Evolutionary conservation across 2,113 vertebrate genomes (phyloP).

Genomic region (Calonectris borealis): DNA sequence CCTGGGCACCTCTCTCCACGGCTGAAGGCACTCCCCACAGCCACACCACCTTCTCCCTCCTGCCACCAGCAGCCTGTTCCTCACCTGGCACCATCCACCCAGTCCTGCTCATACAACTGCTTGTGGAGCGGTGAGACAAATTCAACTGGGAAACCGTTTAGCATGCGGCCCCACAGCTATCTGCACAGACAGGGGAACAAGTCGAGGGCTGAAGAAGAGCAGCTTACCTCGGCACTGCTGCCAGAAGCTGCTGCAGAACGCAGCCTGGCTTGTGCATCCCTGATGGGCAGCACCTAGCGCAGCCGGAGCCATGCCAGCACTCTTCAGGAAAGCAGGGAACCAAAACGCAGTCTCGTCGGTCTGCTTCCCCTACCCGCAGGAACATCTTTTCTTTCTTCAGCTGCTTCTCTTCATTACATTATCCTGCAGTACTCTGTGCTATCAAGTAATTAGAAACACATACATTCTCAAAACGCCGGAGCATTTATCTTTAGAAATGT

Average conservation of each 20-base stretch:
- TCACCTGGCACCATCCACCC: neutral
- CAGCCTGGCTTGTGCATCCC: neutral
- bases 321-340: neutral
- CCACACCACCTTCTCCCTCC: neutral
- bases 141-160: neutral
- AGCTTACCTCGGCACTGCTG: neutral
- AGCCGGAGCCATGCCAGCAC: accelerated
- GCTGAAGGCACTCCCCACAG: neutral
- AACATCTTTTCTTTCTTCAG: neutral
- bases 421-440: neutral
- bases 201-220: neutral
- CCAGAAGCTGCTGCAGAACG: neutral
- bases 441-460: neutral
- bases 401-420: neutral
- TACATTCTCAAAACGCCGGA: neutral
- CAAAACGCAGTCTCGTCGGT: neutral
- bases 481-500: neutral
- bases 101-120: neutral
- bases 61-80: neutral
- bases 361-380: neutral
- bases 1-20: neutral
- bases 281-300: neutral
- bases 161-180: neutral
- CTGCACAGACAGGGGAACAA: neutral
- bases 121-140: neutral